Base-by-base conservation (phyloP, 2,797 vertebrate species). In the Pitangus sulphuratus region DNA sequence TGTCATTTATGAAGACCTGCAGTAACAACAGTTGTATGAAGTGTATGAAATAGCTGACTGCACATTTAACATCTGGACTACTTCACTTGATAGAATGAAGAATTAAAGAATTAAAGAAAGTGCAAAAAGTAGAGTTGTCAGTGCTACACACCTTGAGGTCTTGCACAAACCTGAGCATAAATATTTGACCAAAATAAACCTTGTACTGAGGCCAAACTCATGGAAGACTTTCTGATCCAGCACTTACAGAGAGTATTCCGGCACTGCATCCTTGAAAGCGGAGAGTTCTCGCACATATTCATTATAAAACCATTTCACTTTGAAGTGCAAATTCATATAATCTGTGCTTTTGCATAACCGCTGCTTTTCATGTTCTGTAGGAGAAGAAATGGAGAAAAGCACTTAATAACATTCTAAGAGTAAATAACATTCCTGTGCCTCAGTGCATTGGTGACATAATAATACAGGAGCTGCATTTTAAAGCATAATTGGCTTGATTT, bases 251-350 rank as follows among this genome's bases (percentile, higher is more conserved):
- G 99, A 99, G 97, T 99, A 99, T 90, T 99, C 99, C 9, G 99
- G 99, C 9, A 98, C 98, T 4, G 99, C 98, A 91, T 98, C 99
- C 97, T 99, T 99, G 98, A 99, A 99, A 96, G 99, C 98, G 21
- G 99, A 98, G 95, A 99, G 98, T 64, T 99, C 99, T 83, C 98
- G 97, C 84, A 99, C 99, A 12, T 99, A 99, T 93, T 99, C 99
- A 91, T 99, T 99, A 98, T 99, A 99, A 98, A 99, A 99, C 99
- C 99, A 99, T 98, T 99, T 99, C 95, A 99, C 99, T 99, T 99
- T 99, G 99, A 99, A 99, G 98, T 99, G 99, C 97, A 99, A 98
- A 98, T 99, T 99, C 99, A 99, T 99, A 98, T 99, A 99, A 98
- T 99, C 99, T 1, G 99, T 99, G 97, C 99, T 99, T 98, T 99